These are phyloP conservation scores for Pachydiplax longipennis DNA, from an alignment of 2,888 invertebrate species.

Conservation along the genomic window DNA sequence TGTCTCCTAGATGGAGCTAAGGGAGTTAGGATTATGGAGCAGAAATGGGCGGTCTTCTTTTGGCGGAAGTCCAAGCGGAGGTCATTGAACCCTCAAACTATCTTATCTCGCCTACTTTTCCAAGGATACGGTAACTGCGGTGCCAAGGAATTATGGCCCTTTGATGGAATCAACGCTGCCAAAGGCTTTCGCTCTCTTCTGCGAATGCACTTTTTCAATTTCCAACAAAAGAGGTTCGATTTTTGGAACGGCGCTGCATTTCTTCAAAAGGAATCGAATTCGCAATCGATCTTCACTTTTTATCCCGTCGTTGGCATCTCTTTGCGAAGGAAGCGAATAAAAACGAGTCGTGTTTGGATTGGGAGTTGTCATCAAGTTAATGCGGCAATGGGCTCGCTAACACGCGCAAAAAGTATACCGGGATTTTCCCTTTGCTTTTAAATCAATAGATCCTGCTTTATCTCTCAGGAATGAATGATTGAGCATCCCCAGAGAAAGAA, in stretches of 20 bases:
- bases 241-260: background rate
- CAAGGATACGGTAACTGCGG: constrained; percentile 1
- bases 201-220: background rate
- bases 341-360: too few relatives aligned
- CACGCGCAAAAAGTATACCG: too few relatives aligned
- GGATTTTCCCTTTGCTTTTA: too few relatives aligned
- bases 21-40: background rate
- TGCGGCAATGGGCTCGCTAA: too few relatives aligned
- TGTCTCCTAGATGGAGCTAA: background rate
- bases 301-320: too few relatives aligned
- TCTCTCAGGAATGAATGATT: too few relatives aligned
- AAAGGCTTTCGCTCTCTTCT: background rate
- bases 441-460: too few relatives aligned
- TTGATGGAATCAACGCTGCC: constrained; percentile 14
- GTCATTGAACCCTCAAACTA: constrained; percentile 5
- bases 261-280: background rate
- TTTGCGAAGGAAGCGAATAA: too few relatives aligned
- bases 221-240: background rate
- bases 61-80: background rate
- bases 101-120: background rate
- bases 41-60: background rate
- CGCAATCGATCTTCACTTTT: too few relatives aligned
- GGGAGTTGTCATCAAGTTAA: too few relatives aligned
- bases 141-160: constrained; percentile 9
- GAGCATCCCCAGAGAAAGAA: too few relatives aligned